Conservation (phyloP, 2,113 vertebrate species). For the Albula goreensis region DNA sequence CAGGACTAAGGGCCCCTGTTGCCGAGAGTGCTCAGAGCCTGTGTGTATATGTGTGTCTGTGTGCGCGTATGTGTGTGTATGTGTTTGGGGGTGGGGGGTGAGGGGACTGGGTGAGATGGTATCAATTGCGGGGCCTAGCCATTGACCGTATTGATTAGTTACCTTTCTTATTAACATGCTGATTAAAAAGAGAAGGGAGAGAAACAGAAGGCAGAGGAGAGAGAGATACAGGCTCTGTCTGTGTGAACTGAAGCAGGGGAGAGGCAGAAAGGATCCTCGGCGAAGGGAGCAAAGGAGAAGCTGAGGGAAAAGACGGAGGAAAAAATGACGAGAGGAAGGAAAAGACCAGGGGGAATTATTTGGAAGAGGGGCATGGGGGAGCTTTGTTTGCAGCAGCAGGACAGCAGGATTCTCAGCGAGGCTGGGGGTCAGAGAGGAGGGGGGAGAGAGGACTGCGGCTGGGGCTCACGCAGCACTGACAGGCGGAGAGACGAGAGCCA, state of each 20-base stretch:
- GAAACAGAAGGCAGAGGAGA: slow-evolving; percentile 38
- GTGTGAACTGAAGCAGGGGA: slow-evolving; percentile 28
- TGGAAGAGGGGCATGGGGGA: slow-evolving; percentile 38
- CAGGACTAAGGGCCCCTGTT: slow-evolving; percentile 43
- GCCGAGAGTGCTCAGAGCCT: slow-evolving; percentile 12
- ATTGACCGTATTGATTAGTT: slow-evolving; percentile 84
- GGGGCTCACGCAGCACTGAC: slow-evolving; percentile 21
- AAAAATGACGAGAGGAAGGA: slow-evolving; percentile 39
- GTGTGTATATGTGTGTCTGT: slow-evolving; percentile 49
- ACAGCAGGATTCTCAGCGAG: slow-evolving; percentile 35
- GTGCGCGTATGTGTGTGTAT: slow-evolving; percentile 31
- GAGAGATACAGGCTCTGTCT: slow-evolving; percentile 36
- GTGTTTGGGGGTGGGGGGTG: slow-evolving; percentile 48
- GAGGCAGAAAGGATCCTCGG: slow-evolving; percentile 31
- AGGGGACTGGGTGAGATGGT: slow-evolving; percentile 72
- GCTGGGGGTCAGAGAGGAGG: slow-evolving; percentile 21
- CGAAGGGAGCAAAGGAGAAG: slow-evolving; percentile 15
- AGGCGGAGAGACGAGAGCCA: slow-evolving; percentile 22
- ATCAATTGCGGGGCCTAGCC: slow-evolving; percentile 76
- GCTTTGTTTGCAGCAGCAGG: slow-evolving; percentile 39
- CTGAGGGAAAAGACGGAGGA: slow-evolving; percentile 44
- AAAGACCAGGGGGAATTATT: neutral
- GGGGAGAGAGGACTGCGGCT: slow-evolving; percentile 20
- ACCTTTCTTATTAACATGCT: slow-evolving; percentile 85
- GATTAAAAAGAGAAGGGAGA: slow-evolving; percentile 75